These are phyloP conservation scores for Copidosoma aretas DNA, from an alignment of 2,888 invertebrate species.

Conservation along the genomic window DNA sequence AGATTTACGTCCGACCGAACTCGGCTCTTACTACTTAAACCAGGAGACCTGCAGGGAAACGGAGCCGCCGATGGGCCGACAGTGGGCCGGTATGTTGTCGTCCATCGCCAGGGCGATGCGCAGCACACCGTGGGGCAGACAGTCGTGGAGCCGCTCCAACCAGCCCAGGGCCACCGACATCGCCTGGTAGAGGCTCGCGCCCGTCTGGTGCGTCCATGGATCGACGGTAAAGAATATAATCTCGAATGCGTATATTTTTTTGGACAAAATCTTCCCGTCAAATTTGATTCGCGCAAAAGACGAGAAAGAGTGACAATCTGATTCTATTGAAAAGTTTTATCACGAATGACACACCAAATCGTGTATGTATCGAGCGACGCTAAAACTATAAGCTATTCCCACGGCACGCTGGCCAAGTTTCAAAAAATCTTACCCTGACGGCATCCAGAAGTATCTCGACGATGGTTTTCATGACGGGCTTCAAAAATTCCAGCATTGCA, in stretches of 20 bases:
- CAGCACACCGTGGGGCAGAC: conserved; percentile 69
- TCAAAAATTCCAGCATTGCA: conserved; percentile 72
- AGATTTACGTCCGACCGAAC: no score
- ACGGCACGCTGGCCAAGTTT: no score
- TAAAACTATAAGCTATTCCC: no score
- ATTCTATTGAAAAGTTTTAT: no score
- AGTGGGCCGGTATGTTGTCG: conserved; percentile 73
- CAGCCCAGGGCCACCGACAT: conserved; percentile 78
- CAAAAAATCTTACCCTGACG: conserved; percentile 62
- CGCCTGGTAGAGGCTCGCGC: conserved; percentile 82
- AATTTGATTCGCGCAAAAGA: no score
- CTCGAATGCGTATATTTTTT: no score
- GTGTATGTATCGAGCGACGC: no score
- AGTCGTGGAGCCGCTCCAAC: conserved; percentile 74
- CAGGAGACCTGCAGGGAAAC: conserved; percentile 76
- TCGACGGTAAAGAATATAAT: no score
- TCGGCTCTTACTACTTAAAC: no score
- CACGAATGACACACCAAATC: no score
- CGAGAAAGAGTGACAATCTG: no score
- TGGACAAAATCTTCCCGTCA: no score
- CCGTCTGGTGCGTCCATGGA: conserved; percentile 62
- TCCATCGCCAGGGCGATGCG: conserved; percentile 67
- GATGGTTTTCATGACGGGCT: conserved; percentile 70
- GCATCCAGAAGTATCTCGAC: conserved; percentile 75
- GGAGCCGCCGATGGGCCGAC: conserved; percentile 74